Evolutionary conservation across 1,140 invertebrate genomes (phyloP).

Genomic region (Eriosoma lanigerum): DNA sequence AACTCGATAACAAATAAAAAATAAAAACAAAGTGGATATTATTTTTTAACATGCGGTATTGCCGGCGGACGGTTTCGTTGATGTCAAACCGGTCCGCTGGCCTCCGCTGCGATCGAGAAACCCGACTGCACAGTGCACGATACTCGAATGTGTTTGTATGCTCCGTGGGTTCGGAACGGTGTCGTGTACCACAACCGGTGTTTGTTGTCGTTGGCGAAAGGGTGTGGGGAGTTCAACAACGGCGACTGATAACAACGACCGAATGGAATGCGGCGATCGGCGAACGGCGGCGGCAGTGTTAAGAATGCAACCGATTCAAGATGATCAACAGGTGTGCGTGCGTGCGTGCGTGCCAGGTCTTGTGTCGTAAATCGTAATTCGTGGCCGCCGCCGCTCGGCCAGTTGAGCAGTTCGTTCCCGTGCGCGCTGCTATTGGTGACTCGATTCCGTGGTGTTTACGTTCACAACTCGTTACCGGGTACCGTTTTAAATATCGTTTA

Average conservation of each 20-base stretch:
- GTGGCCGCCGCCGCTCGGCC: conserved; percentile 3
- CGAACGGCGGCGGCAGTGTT: conserved; percentile 19
- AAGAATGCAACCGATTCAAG: conserved; percentile 50
- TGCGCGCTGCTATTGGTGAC: background rate
- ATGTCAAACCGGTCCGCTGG: too few relatives aligned
- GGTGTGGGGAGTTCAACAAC: background rate
- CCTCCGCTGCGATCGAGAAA: conserved; percentile 5
- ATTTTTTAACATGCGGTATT: too few relatives aligned
- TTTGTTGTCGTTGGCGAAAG: too few relatives aligned
- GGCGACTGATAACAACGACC: conserved; percentile 24
- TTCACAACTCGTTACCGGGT: background rate
- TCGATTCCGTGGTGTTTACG: background rate
- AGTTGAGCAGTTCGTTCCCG: conserved; percentile 46
- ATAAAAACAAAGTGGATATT: too few relatives aligned
- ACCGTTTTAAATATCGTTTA: background rate
- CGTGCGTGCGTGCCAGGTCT: background rate
- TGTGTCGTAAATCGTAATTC: conserved; percentile 36
- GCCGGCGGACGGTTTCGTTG: background rate
- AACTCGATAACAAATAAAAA: too few relatives aligned
- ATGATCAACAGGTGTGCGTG: conserved; percentile 41
- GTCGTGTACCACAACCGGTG: too few relatives aligned
- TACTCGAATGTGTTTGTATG: background rate
- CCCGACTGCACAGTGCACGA: background rate
- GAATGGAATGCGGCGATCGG: conserved; percentile 19
- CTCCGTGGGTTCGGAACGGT: background rate